Evolutionary conservation across 1,140 invertebrate genomes (phyloP), one percentile per base, ranked within the genome.

Genomic region (Aethina tumida): DNA sequence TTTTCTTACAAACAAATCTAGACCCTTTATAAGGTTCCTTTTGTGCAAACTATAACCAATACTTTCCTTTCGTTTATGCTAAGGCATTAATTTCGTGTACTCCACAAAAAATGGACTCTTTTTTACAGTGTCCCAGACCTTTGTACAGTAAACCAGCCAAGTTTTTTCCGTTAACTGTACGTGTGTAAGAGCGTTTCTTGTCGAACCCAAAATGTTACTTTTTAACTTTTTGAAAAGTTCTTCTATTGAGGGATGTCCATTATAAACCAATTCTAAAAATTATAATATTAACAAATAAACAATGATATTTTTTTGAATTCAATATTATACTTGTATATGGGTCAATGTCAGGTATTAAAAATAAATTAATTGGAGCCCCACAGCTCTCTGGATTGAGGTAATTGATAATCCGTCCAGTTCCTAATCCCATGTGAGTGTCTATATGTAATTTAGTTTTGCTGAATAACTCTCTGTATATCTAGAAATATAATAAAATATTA

Each of bases 81-180:
- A 56, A 8, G 81, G 77, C 56, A 86, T 66, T 35, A 87, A 65
- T 61, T 83, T 68, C 48, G 79, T 81, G 56, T 89, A 90, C 56
- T 90, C 84, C 33, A 81, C 73, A 53, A 84, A 84, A 42, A 88
- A 74, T 22, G 79, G 77, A 48, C 82, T 87, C 53, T 89, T 90
- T 48, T 81, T 83, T 5, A 88, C 79, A 9, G 75, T 74, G 38
- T 89, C 86, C 77, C 84, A 84, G 0, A 81, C 80, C 66, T 83
- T 84, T 12, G 70, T 73, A 46, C 81, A 79, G 61, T 84, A 89
- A 40, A 84, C 76, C 52, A 83, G 74, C 81, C 81, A 84, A 45
- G 74, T 79, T 57, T 73, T 80, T 56, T 84, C 81, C 1, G 75
- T 77, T 14, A 82, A 54, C 35, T 71, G 64, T 19, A 73, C 65